These are phyloP conservation scores for Ailurus styani DNA, from an alignment of 2,113 vertebrate species.

Conservation along the genomic window DNA sequence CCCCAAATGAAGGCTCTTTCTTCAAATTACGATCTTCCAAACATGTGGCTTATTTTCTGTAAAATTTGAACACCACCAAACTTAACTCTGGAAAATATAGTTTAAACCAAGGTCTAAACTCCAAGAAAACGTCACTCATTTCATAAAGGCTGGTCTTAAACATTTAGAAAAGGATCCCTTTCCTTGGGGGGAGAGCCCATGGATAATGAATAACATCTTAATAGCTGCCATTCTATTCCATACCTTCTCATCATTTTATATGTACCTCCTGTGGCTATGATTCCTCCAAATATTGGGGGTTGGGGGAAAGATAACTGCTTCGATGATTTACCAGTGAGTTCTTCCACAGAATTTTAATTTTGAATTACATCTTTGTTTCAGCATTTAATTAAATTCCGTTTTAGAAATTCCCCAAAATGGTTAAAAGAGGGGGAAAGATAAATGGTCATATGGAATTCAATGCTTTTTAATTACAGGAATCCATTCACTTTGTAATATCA, in stretches of 20 bases:
- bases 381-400: constrained; percentile 78
- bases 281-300: neutral
- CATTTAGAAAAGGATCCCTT: constrained; percentile 8
- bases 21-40: constrained; percentile 5
- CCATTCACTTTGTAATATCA: constrained; percentile 69
- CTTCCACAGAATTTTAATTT: constrained; percentile 52
- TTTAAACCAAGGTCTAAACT: neutral
- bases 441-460: constrained; percentile 75
- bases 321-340: constrained; percentile 1
- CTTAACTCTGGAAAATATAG: neutral
- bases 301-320: neutral
- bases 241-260: neutral
- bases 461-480: constrained; percentile 73
- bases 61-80: neutral
- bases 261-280: neutral
- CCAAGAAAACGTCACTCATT: constrained; percentile 2
- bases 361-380: constrained; percentile 72
- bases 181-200: neutral
- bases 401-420: constrained; percentile 74
- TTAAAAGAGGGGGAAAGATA: constrained; percentile 64
- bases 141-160: neutral
- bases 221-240: neutral
- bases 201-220: neutral
- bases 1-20: neutral
- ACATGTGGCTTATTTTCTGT: neutral